These are phyloP conservation scores for Pangasius macronema DNA, from an alignment of 2,797 vertebrate species.

Conservation along the genomic window DNA sequence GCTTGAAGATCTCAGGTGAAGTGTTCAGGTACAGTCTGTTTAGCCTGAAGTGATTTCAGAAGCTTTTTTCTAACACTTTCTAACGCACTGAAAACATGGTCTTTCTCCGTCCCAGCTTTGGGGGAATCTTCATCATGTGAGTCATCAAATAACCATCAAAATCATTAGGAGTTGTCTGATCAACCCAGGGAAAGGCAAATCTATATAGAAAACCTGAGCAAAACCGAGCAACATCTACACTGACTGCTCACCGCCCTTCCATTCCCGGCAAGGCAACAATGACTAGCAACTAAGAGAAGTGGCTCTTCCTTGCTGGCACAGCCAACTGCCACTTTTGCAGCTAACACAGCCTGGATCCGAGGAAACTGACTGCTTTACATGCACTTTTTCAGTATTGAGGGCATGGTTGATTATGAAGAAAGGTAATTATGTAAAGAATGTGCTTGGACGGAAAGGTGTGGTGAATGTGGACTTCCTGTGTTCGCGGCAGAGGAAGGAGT, in stretches of 20 bases:
- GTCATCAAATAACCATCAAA: not conserved
- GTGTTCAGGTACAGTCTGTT: not conserved
- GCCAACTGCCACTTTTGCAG: not conserved
- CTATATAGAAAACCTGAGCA: too few species aligned
- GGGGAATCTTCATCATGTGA: not conserved
- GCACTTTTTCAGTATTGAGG: constrained; percentile 9
- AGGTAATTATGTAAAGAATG: constrained; percentile 55
- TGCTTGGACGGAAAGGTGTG: constrained; percentile 62
- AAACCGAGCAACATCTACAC: not conserved
- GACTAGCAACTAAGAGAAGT: not conserved
- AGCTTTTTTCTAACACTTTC: not conserved
- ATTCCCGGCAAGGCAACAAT: constrained; percentile 20
- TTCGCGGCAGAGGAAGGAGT: constrained; percentile 48
- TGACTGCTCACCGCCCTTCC: constrained; percentile 8
- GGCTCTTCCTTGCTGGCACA: not conserved
- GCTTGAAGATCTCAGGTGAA: not conserved
- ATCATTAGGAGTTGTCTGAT: not conserved
- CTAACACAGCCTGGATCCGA: not conserved
- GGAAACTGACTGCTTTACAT: not conserved
- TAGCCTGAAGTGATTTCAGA: not conserved
- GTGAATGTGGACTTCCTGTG: constrained; percentile 57
- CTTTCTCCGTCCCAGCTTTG: too few species aligned
- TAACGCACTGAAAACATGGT: too few species aligned
- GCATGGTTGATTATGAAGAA: constrained; percentile 12
- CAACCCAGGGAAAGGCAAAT: not conserved